These are phyloP conservation scores for Drosophila punjabiensis DNA, from an alignment of 1,140 invertebrate genomes.

Conservation along the genomic window DNA sequence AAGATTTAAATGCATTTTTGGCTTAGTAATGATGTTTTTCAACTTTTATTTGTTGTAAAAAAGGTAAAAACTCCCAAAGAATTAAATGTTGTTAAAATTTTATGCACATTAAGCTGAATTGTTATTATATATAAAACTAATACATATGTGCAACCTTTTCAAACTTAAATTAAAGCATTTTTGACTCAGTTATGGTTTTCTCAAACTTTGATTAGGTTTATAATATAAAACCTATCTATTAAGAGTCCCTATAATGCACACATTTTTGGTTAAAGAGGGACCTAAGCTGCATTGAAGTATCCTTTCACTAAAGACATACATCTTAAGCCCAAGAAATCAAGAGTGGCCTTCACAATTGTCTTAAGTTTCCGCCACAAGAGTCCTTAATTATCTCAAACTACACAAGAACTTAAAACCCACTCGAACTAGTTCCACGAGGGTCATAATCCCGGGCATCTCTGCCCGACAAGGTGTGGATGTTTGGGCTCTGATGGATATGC, in stretches of 20 bases:
- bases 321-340: not conserved
- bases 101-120: too few relatives aligned
- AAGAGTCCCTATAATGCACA: not conserved
- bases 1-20: too few relatives aligned
- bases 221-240: not conserved
- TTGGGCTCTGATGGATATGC: slow-evolving; percentile 30
- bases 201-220: not conserved
- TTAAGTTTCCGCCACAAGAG: not conserved
- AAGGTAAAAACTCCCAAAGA: too few relatives aligned
- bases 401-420: not conserved
- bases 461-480: slow-evolving; percentile 10
- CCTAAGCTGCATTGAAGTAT: not conserved
- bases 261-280: not conserved
- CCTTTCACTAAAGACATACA: not conserved
- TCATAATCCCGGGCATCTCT: slow-evolving; percentile 18
- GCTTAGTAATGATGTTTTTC: too few relatives aligned
- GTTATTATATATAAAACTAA: too few relatives aligned
- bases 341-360: not conserved
- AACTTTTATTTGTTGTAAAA: too few relatives aligned
- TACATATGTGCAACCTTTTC: too few relatives aligned
- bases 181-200: too few relatives aligned
- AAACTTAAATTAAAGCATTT: too few relatives aligned
- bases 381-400: not conserved
- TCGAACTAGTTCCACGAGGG: slow-evolving; percentile 22
- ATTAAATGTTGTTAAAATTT: too few relatives aligned